Percentiles rank a stretch among this genome's conserved stretches.
phyloP scores from a whole-genome alignment of 2,888 invertebrate species.

The Baronia brevicornis region DNA sequence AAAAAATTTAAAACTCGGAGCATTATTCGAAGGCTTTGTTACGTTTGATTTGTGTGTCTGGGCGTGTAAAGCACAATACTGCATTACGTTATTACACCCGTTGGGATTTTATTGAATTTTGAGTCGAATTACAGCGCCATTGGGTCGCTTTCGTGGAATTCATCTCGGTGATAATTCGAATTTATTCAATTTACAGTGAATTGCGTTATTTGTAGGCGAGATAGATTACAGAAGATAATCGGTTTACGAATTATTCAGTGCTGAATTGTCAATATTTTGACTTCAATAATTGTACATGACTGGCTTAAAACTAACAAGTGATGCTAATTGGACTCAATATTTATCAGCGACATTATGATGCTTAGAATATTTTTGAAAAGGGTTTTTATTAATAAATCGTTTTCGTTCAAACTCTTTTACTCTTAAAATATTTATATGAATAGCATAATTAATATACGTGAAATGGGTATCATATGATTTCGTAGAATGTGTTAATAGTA shows the following conservation, averaged over 20 bases:
- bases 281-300: slow-evolving; percentile 9
- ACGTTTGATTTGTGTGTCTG: slow-evolving; percentile 62
- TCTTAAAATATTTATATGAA: too few species aligned
- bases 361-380: too few species aligned
- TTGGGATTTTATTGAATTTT: slow-evolving; percentile 23
- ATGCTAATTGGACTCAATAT: slow-evolving; percentile 15
- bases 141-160: slow-evolving; percentile 27
- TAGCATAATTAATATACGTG: too few species aligned
- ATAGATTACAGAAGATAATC: slow-evolving; percentile 34
- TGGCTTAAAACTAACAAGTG: slow-evolving; percentile 2
- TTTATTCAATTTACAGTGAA: slow-evolving; percentile 52
- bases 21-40: slow-evolving; percentile 62
- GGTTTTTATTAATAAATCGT: too few species aligned
- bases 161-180: slow-evolving; percentile 19
- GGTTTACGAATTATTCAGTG: slow-evolving; percentile 29
- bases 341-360: not conserved
- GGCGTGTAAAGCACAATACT: slow-evolving; percentile 49
- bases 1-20: slow-evolving; percentile 62
- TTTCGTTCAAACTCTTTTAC: too few species aligned
- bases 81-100: slow-evolving; percentile 29
- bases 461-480: too few species aligned
- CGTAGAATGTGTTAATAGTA: too few species aligned
- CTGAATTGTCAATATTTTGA: slow-evolving; percentile 47
- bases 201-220: slow-evolving; percentile 40
- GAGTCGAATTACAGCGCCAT: slow-evolving; percentile 28